phyloP scores from a whole-genome alignment of 2,888 invertebrate genomes.

The Trachelus tabidus region DNA sequence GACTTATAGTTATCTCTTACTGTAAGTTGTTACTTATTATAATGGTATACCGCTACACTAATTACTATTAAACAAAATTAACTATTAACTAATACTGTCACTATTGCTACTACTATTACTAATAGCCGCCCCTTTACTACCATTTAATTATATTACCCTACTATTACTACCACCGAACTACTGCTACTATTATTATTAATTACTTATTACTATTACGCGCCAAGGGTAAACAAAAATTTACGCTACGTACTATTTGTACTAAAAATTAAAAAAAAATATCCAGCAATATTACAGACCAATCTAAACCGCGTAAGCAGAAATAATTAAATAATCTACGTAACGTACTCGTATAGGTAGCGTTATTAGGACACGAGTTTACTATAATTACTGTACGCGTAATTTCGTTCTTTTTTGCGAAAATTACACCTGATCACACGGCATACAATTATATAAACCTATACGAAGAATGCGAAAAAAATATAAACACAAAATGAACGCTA shows the following conservation, averaged over 20 bases:
- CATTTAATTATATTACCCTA: neutral
- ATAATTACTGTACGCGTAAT: neutral
- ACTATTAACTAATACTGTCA: neutral
- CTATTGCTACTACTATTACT: neutral
- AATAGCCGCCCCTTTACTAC: neutral
- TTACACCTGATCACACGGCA: neutral
- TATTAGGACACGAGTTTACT: neutral
- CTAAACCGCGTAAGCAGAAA: conserved; percentile 11
- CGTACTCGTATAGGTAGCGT: neutral
- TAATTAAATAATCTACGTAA: neutral
- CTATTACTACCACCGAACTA: conserved; percentile 31
- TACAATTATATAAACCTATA: neutral
- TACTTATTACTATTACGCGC: conserved; percentile 17
- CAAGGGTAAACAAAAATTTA: neutral
- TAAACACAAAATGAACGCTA: neutral
- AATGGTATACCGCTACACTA: neutral
- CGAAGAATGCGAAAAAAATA: neutral
- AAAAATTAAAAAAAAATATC: conserved; percentile 3
- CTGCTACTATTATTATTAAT: conserved; percentile 33
- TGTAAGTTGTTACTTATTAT: conserved; percentile 2
- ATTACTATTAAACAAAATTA: conserved; percentile 2
- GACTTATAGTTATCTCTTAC: neutral
- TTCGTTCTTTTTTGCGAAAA: neutral
- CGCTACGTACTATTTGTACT: conserved; percentile 18
- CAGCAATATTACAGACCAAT: conserved; percentile 22